Percentiles rank a stretch among this genome's conserved stretches.
phyloP scores from a whole-genome alignment of 1,140 invertebrate genomes.

The Lordiphosa stackelbergi region DNA sequence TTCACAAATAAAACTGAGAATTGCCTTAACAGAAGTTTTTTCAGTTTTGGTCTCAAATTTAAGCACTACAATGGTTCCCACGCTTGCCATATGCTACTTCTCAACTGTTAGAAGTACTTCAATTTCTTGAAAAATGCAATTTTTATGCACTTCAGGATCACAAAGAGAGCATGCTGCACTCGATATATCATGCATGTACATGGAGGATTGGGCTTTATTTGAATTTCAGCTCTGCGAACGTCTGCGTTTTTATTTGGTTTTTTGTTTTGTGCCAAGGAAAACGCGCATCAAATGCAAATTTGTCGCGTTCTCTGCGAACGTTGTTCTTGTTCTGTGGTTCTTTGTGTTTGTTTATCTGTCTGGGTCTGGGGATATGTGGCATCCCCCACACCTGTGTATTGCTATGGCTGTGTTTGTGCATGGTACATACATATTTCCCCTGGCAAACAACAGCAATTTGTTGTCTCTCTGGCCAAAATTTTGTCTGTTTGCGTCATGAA shows the following conservation, averaged over 20 bases:
- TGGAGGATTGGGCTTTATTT: slow-evolving; percentile 20
- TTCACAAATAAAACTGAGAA: slow-evolving; percentile 12
- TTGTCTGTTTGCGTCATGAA: slow-evolving; percentile 2
- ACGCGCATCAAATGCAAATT: slow-evolving; percentile 63
- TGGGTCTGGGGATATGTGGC: slow-evolving; percentile 34
- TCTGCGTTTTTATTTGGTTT: slow-evolving; percentile 6
- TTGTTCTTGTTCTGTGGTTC: slow-evolving; percentile 7
- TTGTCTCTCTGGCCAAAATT: not conserved
- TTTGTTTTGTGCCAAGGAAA: slow-evolving; percentile 9
- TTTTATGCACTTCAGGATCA: slow-evolving; percentile 24
- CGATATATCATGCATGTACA: slow-evolving; percentile 38
- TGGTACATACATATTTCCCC: slow-evolving; percentile 1
- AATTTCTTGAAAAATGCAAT: slow-evolving; percentile 14
- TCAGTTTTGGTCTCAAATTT: no score
- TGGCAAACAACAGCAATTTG: slow-evolving; percentile 25
- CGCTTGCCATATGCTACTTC: no score
- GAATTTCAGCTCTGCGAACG: slow-evolving; percentile 7
- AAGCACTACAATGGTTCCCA: no score
- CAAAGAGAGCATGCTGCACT: slow-evolving; percentile 11
- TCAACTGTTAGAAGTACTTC: no score
- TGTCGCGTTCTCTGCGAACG: slow-evolving; percentile 19
- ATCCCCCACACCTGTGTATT: slow-evolving; percentile 16
- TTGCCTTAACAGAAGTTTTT: no score
- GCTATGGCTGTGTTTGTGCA: not conserved
- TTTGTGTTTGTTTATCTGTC: slow-evolving; percentile 44